Evolutionary conservation across 2,113 vertebrate species (phyloP).

Genomic region (Gymnogyps californianus): DNA sequence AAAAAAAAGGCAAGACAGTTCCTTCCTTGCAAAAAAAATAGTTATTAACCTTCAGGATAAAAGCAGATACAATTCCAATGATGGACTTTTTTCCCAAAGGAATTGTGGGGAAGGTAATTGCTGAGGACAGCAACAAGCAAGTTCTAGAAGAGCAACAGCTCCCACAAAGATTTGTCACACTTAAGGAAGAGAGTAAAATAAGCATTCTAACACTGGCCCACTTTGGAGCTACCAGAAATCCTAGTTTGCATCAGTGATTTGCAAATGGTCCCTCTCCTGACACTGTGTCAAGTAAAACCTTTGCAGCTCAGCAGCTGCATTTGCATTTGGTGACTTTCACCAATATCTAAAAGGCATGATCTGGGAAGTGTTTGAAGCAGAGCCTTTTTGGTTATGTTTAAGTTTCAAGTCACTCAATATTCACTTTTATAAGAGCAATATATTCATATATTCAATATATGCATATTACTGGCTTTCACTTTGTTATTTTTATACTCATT

Average conservation of each 20-base stretch:
- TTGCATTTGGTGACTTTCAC: conserved; percentile 6
- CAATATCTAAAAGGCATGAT: background rate
- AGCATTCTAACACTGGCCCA: background rate
- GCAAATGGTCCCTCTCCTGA: background rate
- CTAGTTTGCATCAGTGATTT: background rate
- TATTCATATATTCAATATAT: conserved; percentile 6
- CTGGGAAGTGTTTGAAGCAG: conserved; percentile 11
- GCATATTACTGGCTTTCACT: background rate
- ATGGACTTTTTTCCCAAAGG: background rate
- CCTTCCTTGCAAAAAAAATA: conserved; percentile 45
- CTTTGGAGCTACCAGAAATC: background rate
- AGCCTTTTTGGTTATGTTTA: background rate
- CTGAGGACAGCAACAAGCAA: background rate
- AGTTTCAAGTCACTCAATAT: background rate
- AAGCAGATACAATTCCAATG: background rate
- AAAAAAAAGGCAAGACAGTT: background rate
- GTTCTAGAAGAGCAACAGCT: background rate
- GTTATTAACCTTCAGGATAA: conserved; percentile 59
- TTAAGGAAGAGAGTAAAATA: background rate
- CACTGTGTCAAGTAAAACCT: background rate
- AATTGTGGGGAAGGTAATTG: background rate
- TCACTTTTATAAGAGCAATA: background rate
- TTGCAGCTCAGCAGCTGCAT: background rate
- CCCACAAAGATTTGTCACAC: background rate
- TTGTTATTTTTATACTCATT: conserved; percentile 7